Evolutionary conservation across 2,113 vertebrate genomes (phyloP).

Genomic region (Crypturellus undulatus): DNA sequence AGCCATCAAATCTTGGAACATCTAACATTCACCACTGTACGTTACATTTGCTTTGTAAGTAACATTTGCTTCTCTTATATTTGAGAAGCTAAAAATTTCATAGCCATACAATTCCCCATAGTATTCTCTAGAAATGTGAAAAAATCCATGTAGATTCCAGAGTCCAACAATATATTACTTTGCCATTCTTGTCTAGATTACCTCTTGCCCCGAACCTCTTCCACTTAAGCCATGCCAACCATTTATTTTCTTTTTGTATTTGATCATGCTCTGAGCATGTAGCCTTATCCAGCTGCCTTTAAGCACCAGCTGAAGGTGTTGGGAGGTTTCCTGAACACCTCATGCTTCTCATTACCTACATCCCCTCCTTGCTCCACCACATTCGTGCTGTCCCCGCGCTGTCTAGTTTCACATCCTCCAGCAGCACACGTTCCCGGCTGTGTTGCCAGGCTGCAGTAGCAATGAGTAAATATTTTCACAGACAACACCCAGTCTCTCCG

Average conservation of each 20-base stretch:
- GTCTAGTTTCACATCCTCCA: conserved; percentile 48
- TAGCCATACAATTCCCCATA: background rate
- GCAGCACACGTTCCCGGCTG: background rate
- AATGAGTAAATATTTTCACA: conserved; percentile 22
- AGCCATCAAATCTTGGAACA: background rate
- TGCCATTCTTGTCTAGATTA: background rate
- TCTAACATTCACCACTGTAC: background rate
- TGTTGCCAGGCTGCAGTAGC: background rate
- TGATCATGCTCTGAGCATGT: background rate
- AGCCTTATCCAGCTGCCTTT: background rate
- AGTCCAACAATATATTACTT: background rate
- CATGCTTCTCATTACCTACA: background rate
- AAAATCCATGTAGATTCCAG: background rate
- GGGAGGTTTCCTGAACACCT: background rate
- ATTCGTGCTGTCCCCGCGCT: background rate
- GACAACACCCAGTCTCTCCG: background rate
- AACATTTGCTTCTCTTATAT: too few species aligned
- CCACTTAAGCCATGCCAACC: background rate
- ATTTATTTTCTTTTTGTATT: background rate
- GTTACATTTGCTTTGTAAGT: background rate
- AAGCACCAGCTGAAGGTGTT: background rate
- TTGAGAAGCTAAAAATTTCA: background rate
- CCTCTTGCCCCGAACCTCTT: background rate
- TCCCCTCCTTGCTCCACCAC: background rate
- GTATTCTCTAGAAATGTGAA: background rate